Conservation (phyloP, 30 jellyfish, hydroid and myxozoan genomes). For the Cassiopea andromeda region DNA sequence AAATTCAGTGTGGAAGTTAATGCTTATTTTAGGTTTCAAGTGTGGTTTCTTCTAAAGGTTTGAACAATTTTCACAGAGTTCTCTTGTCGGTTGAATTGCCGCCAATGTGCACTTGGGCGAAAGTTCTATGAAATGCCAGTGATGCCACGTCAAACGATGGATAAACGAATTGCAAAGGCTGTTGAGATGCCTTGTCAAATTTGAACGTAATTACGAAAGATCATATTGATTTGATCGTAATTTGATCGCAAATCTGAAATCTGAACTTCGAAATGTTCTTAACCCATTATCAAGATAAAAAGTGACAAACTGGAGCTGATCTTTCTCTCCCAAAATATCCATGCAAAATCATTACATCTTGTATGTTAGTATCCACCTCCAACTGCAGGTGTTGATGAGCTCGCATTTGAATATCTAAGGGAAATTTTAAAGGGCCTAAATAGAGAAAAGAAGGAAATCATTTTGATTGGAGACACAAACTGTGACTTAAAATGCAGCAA, state of each 20-base stretch:
- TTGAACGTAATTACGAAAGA: background rate
- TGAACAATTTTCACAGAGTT: background rate
- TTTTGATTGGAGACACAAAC: no score
- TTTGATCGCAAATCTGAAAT: background rate
- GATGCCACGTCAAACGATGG: background rate
- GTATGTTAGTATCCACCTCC: no score
- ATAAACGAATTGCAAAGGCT: background rate
- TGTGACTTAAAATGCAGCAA: no score
- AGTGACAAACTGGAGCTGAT: no score
- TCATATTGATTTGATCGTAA: background rate
- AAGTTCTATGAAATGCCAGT: background rate
- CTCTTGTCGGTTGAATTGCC: background rate
- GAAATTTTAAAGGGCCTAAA: no score
- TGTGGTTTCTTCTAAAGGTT: background rate
- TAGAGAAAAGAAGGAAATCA: no score
- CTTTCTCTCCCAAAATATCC: no score
- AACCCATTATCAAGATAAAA: no score
- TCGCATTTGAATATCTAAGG: no score
- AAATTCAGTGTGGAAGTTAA: background rate
- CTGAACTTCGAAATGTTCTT: background rate
- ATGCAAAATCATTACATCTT: no score
- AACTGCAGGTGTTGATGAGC: no score
- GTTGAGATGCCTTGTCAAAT: background rate
- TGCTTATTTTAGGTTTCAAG: background rate
- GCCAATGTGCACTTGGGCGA: background rate